Conservation (phyloP, 2,113 vertebrate species). For the Pardalotus punctatus region DNA sequence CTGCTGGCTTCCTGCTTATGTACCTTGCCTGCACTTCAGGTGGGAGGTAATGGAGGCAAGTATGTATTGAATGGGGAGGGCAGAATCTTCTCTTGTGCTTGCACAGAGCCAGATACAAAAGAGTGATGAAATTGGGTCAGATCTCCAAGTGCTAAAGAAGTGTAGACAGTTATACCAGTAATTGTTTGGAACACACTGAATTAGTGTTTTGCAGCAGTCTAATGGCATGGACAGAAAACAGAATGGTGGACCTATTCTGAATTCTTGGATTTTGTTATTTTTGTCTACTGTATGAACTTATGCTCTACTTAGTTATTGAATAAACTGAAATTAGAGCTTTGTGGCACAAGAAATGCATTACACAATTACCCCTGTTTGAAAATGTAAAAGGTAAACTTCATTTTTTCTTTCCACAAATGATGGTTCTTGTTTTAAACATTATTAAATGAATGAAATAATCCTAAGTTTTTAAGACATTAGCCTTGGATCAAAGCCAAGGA, state of each 20-base stretch:
- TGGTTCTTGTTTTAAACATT: background rate
- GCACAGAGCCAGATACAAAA: background rate
- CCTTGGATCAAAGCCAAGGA: background rate
- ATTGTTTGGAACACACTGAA: background rate
- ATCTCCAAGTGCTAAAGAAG: background rate
- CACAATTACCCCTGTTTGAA: background rate
- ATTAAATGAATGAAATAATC: background rate
- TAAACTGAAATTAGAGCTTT: background rate
- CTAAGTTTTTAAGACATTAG: background rate
- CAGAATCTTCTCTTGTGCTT: background rate
- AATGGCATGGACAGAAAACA: background rate
- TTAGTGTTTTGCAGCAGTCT: background rate
- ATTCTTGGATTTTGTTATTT: background rate
- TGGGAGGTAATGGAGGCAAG: background rate
- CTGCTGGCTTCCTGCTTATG: background rate
- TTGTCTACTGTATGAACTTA: background rate
- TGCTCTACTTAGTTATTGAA: background rate
- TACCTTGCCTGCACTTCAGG: background rate
- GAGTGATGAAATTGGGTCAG: background rate
- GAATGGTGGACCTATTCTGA: background rate
- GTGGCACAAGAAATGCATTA: background rate
- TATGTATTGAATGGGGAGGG: background rate
- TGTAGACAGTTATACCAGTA: background rate
- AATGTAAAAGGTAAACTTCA: background rate
- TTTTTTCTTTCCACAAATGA: background rate